These are phyloP conservation scores for Cyclophora albipunctata DNA, from an alignment of 2,888 invertebrate species.

Conservation along the genomic window DNA sequence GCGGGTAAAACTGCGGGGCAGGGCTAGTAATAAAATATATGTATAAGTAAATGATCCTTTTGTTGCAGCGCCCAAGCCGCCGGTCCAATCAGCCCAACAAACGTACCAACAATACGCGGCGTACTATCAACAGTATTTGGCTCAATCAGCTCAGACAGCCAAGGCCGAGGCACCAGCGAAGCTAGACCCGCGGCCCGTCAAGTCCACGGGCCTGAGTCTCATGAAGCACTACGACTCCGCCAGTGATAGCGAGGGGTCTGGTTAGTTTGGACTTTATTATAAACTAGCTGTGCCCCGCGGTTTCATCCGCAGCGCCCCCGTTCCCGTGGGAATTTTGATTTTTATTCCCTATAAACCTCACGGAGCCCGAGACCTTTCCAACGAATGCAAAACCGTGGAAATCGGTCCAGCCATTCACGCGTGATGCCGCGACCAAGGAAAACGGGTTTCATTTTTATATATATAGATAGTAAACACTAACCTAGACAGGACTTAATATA, in stretches of 20 bases:
- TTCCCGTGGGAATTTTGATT: no score
- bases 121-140: slow-evolving; percentile 39
- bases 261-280: slow-evolving; percentile 21
- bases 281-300: no score
- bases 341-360: no score
- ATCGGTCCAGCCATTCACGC: no score
- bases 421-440: no score
- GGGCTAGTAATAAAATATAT: slow-evolving; percentile 10
- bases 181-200: slow-evolving; percentile 20
- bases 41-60: neutral
- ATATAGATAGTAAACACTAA: no score
- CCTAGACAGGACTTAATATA: neutral
- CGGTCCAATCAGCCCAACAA: no score
- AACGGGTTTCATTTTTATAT: no score
- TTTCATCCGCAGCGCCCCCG: no score
- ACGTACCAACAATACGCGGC: slow-evolving; percentile 36
- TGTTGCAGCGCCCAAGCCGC: neutral
- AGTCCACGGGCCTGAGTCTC: slow-evolving; percentile 65
- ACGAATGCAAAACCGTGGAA: no score
- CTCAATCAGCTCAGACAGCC: neutral
- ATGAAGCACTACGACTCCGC: slow-evolving; percentile 77
- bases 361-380: no score
- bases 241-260: slow-evolving; percentile 58
- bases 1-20: slow-evolving; percentile 1
- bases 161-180: slow-evolving; percentile 4